Base-by-base conservation (phyloP, 2,888 invertebrate genomes). In the Anaspis maculata region DNA sequence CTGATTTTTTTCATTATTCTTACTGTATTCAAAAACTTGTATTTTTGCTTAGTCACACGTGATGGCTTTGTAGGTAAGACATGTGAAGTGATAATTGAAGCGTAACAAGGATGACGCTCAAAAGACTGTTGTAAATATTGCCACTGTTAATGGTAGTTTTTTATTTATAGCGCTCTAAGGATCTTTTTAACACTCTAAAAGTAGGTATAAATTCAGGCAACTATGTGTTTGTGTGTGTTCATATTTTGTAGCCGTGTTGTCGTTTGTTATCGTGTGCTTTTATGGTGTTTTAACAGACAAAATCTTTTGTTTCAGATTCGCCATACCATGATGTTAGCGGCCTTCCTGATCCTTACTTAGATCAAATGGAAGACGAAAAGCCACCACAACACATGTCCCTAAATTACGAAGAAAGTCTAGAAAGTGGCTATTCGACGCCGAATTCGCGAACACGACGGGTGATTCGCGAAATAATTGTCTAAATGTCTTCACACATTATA, bases 251-350 rank as follows among this genome's bases (percentile, higher is more conserved):
- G 13, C 5, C n/a, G 5, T 9, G 9, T 19, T 19, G 12, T 25
- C 25, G 6, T 25, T 30, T 30, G 23, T 6, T 13, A 10, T 19
- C 19, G 19, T 19, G 6, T 6, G 9, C 19, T 6, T 9, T 9
- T 19, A 19, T 19, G 19, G 9, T 19, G 5, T 27, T 27, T 27
- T 27, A 15, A 10, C 3, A 26, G n/a, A 12, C 26, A 13, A 13
- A 14, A 16, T 11, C 15, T 32, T 48, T 51, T 53, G 51, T 44
- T 68, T 27, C 70, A 86, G 91, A 91, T 74, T 89, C 90, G 40
- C 88, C 89, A 51, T 92, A 91, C 75, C 86, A 86, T 66, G 92
- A 92, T 68, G 90, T 91, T 58, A 90, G 87, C 68, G 91, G 91
- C 45, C 73, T 92, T 56, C 88, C 88, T 30, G 87, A 88, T 69